Conservation (phyloP, 92 coral and sea anemone genomes). For the Ricordea florida region DNA sequence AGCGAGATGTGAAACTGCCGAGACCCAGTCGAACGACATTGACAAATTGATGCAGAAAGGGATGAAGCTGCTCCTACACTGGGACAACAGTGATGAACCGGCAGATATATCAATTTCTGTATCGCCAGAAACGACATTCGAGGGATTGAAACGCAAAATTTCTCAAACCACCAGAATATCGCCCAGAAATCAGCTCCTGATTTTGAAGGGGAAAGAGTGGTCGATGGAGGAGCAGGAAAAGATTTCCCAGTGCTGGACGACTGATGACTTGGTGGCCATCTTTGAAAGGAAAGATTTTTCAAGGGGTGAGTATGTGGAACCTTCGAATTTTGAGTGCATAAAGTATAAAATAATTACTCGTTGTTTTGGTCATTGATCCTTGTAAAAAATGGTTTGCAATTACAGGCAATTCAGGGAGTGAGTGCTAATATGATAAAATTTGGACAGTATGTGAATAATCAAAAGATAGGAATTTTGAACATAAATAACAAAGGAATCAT, state of each 20-base stretch:
- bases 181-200: constrained; percentile 7
- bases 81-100: background rate
- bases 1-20: background rate
- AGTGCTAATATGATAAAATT: too few species aligned
- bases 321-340: background rate
- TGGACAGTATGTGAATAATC: too few species aligned
- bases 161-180: constrained; percentile 20
- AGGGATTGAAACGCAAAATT: constrained; percentile 12
- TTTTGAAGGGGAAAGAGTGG: constrained; percentile 37
- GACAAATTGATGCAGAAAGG: constrained; percentile 3
- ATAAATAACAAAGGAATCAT: too few species aligned
- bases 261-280: constrained; percentile 33
- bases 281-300: constrained; percentile 8
- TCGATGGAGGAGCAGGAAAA: constrained; percentile 3
- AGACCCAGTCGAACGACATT: background rate
- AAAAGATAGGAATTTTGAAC: too few species aligned
- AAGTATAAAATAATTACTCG: background rate
- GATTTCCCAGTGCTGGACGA: constrained; percentile 27
- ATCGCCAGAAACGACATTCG: constrained; percentile 1
- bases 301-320: constrained; percentile 7
- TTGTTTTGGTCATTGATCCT: background rate
- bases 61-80: too few species aligned
- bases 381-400: too few species aligned
- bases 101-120: constrained; percentile 9
- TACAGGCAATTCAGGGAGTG: too few species aligned